Percentiles rank a stretch among this genome's conserved stretches.
These are phyloP conservation scores for Steinernema scapterisci DNA, from an alignment of 2,888 invertebrate genomes.

Conservation along the genomic window DNA sequence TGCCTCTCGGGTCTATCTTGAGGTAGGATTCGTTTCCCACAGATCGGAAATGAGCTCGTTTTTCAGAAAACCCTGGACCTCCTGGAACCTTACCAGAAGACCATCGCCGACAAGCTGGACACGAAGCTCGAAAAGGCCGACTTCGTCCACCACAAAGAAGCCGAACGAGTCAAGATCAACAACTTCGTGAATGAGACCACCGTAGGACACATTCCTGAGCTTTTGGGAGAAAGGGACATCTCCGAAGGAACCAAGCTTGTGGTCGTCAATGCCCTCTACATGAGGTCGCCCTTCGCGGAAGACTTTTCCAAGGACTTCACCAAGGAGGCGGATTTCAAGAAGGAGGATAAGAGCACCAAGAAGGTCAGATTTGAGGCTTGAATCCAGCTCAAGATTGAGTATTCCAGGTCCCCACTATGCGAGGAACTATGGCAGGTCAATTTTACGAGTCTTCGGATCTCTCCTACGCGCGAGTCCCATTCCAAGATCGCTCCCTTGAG, in stretches of 20 bases:
- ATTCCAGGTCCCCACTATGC: neutral
- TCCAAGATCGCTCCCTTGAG: neutral
- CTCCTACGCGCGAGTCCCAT: neutral
- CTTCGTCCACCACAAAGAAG: neutral
- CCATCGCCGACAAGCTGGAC: neutral
- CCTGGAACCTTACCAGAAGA: neutral
- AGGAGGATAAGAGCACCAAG: too few relatives aligned
- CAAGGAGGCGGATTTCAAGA: too few relatives aligned
- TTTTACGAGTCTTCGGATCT: neutral
- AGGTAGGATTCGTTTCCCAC: too few relatives aligned
- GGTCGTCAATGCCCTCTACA: too few relatives aligned
- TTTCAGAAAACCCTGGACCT: neutral
- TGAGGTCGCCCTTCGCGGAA: too few relatives aligned
- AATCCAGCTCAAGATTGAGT: too few relatives aligned
- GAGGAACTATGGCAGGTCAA: neutral
- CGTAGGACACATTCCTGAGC: neutral
- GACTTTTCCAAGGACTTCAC: too few relatives aligned
- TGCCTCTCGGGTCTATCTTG: too few relatives aligned
- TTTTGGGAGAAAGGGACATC: neutral
- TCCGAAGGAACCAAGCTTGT: too few relatives aligned
- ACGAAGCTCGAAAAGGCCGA: neutral
- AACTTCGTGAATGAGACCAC: constrained; percentile 9
- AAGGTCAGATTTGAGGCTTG: too few relatives aligned
- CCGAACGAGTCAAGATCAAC: neutral
- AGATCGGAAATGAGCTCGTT: too few relatives aligned